These are phyloP conservation scores for Tetrapedia diversipes DNA, from an alignment of 2,888 invertebrate genomes.

Conservation along the genomic window DNA sequence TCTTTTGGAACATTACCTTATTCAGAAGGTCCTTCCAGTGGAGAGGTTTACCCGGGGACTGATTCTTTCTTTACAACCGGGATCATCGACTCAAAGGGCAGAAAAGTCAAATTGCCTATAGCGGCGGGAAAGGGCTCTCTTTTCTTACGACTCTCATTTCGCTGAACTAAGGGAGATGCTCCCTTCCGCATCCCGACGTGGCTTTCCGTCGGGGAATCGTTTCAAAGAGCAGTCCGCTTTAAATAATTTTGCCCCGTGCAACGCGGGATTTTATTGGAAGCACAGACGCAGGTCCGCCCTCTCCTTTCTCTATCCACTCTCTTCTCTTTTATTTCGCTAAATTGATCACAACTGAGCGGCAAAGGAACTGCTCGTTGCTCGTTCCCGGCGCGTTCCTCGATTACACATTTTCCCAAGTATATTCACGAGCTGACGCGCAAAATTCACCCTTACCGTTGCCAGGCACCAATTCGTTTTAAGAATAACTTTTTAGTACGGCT, in stretches of 20 bases:
- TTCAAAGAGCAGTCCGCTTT: slow-evolving; percentile 55
- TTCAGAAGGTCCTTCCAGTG: slow-evolving; percentile 33
- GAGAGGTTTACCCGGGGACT: slow-evolving; percentile 48
- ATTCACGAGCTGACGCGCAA: slow-evolving; percentile 13
- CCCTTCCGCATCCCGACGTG: slow-evolving; percentile 30
- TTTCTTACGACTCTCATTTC: slow-evolving; percentile 51
- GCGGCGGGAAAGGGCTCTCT: slow-evolving; percentile 26
- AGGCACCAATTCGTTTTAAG: neutral
- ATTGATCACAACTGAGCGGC: slow-evolving; percentile 58
- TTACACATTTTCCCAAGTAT: slow-evolving; percentile 2
- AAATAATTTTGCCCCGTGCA: slow-evolving; percentile 63
- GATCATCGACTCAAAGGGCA: slow-evolving; percentile 61
- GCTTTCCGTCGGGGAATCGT: slow-evolving; percentile 24
- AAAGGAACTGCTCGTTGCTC: slow-evolving; percentile 42
- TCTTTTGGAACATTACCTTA: slow-evolving; percentile 50
- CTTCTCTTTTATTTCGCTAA: slow-evolving; percentile 43
- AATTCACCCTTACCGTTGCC: neutral
- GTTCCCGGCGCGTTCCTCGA: slow-evolving; percentile 10
- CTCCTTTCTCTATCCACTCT: slow-evolving; percentile 27
- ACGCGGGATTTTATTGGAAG: slow-evolving; percentile 59
- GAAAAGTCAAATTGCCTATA: slow-evolving; percentile 65
- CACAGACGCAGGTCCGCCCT: slow-evolving; percentile 49
- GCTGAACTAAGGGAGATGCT: slow-evolving; percentile 44
- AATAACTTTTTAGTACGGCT: neutral
- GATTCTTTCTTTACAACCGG: slow-evolving; percentile 58